Evolutionary conservation across 2,888 invertebrate species (phyloP).

Genomic region (Gisinianus flammeolus): DNA sequence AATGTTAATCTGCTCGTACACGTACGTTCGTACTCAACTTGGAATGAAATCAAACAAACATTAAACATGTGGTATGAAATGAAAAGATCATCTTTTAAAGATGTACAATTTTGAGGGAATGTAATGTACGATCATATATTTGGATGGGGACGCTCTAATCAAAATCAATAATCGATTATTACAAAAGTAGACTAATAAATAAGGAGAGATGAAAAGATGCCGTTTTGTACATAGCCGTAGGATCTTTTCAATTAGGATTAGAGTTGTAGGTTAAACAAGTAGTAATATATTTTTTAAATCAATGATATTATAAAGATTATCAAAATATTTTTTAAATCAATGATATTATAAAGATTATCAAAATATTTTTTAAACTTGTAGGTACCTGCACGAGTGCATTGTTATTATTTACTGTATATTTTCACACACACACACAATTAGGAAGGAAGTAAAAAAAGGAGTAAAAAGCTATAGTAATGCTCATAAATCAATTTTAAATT

Average conservation of each 20-base stretch:
- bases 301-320: background rate
- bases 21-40: no score
- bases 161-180: slow-evolving; percentile 16
- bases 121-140: no score
- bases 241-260: background rate
- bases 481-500: background rate
- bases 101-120: no score
- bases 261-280: background rate
- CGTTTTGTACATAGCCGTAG: background rate
- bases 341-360: background rate
- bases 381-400: background rate
- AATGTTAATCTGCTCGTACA: no score
- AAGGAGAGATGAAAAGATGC: background rate
- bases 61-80: no score
- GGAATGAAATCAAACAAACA: no score
- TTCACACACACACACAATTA: background rate
- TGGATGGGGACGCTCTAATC: no score
- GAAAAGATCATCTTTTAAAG: no score
- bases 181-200: slow-evolving; percentile 12
- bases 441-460: background rate
- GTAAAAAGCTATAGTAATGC: background rate
- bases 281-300: background rate
- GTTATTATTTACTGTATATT: no score
- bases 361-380: background rate
- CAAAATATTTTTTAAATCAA: background rate